phyloP scores from a whole-genome alignment of 2,888 invertebrate genomes.

The Cheilosia variabilis region DNA sequence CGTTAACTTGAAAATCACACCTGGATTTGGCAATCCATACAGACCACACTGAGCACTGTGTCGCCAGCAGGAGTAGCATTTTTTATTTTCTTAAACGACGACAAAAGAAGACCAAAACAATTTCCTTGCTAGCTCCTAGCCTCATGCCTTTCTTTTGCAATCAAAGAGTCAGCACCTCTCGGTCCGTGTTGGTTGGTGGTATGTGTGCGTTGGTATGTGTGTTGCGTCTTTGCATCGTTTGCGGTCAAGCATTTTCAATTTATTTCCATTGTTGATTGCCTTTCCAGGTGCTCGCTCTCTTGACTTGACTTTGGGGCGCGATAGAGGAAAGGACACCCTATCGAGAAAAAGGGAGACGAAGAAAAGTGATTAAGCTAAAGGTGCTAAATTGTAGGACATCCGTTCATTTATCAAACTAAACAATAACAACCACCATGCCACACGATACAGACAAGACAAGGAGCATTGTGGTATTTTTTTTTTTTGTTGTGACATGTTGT shows the following conservation, averaged over 20 bases:
- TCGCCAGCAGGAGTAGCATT: conserved; percentile 55
- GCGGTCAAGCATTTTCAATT: conserved; percentile 73
- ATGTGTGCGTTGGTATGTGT: not conserved
- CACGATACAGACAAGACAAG: not conserved
- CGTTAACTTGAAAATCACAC: conserved; percentile 68
- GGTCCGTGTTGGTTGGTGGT: conserved; percentile 15
- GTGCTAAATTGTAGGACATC: conserved; percentile 75
- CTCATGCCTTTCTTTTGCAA: conserved; percentile 48
- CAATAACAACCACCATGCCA: conserved; percentile 33
- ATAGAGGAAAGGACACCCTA: conserved; percentile 26
- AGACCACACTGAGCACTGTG: conserved; percentile 44
- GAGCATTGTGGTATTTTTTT: not conserved
- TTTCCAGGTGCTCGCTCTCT: conserved; percentile 68
- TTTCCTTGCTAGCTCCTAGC: conserved; percentile 9
- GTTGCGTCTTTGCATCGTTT: conserved; percentile 36
- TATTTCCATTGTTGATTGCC: conserved; percentile 72
- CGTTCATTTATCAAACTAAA: conserved; percentile 74
- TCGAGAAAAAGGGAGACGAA: conserved; percentile 38
- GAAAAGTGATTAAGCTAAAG: conserved; percentile 71
- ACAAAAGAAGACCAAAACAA: conserved; percentile 36
- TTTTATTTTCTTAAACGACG: conserved; percentile 3
- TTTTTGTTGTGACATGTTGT: conserved; percentile 67
- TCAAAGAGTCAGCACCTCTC: conserved; percentile 33
- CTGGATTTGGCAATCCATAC: conserved; percentile 66
- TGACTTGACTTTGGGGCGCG: conserved; percentile 57